Base-by-base conservation (phyloP, 1,140 invertebrate genomes). In the Hydropsyche tenuis region DNA sequence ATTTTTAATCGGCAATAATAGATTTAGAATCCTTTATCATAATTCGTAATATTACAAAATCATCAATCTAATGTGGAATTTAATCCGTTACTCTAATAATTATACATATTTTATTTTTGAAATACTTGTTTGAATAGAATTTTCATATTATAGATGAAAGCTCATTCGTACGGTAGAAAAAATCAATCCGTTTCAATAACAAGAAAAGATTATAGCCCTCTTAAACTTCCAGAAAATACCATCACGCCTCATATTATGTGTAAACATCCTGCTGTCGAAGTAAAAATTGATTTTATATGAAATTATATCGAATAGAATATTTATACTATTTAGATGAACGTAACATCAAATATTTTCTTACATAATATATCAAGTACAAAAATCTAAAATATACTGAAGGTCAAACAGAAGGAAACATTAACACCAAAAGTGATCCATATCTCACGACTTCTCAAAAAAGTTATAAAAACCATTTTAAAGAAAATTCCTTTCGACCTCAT, bases 121-220 rank as follows among this genome's bases (percentile, higher is more conserved):
- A 45, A 66, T 66, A 22, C 43, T 43, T 66, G 12, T 20, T 30
- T 11, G n/a, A n/a, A n/a, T n/a, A n/a, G n/a, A n/a, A n/a, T n/a
- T n/a, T n/a, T n/a, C n/a, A n/a, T n/a, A n/a, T n/a, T n/a, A n/a
- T 12, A 69, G 66, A 51, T 69, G 46, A 45, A 69, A 14, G 20
- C 30, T 22, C 66, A 69, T 23, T 69, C 66, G 2, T 45, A 69
- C 18, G 66, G 66, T 23, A 20, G 12, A 6, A 69, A 51, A 53
- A 48, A 22, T 3, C 66, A 69, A 23, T 1, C 16, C n/a, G 23
- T 69, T 12, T 69, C 66, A 7, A 42, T 46, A 25, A 51, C 45
- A 12, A 69, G 51, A 27, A 20, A 27, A 16, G 22, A 48, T 7
- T 69, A 46, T 48, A 25, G 25, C 6, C 7, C 45, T 66, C 42